phyloP scores from a whole-genome alignment of 2,113 vertebrate genomes.

The Scatophagus argus region DNA sequence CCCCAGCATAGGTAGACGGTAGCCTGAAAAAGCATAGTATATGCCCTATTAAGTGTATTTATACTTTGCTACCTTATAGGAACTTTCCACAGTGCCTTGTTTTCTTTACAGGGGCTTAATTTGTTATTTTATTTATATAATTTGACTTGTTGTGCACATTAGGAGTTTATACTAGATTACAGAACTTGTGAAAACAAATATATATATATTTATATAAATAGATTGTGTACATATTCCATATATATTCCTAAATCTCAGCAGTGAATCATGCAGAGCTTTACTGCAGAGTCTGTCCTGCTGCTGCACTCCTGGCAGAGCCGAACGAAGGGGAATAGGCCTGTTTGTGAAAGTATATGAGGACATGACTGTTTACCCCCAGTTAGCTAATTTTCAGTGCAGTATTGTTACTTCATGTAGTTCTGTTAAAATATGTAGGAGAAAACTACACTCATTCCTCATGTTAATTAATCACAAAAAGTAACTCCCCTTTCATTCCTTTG shows the following conservation, averaged over 20 bases:
- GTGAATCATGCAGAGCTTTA: not conserved
- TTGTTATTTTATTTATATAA: slow-evolving; percentile 27
- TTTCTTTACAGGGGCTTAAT: slow-evolving; percentile 17
- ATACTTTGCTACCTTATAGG: slow-evolving; percentile 4
- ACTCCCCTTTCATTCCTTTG: not conserved
- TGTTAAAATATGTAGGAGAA: no score
- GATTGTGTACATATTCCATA: not conserved
- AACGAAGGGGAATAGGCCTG: not conserved
- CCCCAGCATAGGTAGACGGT: slow-evolving; percentile 34
- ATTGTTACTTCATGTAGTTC: not conserved
- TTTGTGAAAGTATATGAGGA: not conserved
- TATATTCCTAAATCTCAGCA: not conserved
- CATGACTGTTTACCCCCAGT: not conserved
- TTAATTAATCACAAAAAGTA: not conserved
- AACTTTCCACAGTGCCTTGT: slow-evolving; percentile 31
- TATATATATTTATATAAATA: no score
- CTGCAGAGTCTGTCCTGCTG: not conserved
- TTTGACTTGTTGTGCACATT: not conserved
- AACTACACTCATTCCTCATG: not conserved
- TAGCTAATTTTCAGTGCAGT: not conserved
- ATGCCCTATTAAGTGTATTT: slow-evolving; percentile 7
- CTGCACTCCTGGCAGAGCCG: not conserved
- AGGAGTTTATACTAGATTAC: not conserved
- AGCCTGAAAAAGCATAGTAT: slow-evolving; percentile 42
- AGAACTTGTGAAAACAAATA: not conserved